Base-by-base conservation (phyloP, 2,113 vertebrate genomes). In the Lagenorhynchus albirostris region DNA sequence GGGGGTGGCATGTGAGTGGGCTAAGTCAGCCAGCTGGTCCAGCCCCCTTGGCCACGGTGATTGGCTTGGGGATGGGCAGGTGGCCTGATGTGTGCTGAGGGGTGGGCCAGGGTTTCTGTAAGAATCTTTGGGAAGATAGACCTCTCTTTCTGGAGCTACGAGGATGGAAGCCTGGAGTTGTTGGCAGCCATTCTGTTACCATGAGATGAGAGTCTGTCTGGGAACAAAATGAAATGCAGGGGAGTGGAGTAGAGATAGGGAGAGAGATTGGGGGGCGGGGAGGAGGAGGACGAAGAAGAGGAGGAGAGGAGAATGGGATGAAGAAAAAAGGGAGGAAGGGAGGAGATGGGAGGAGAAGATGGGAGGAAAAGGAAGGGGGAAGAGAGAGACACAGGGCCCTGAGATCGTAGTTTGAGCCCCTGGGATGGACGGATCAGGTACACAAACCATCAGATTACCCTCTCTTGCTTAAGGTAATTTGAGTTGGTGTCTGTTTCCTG, bases 251-350 rank as follows among this genome's bases (percentile, higher is more conserved):
- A n/a, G 29, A 21, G 17, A 89, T 17, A 53, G 31, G 62, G 79
- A 20, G 31, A 53, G 33, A 68, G 70, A 62, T 58, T 25, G 9
- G 13, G 18, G 20, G 10, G 60, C 53, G 58, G 12, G 71, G 18
- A 36, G 12, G 60, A 6, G 14, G 5, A 3, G 13, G 2, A 6
- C 4, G 0, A 1, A 29, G 5, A 18, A 5, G 36, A 26, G 2
- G 20, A 41, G 7, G 14, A 50, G 14, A 50, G 36, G 5, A 47
- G 14, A 65, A 26, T 25, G 36, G 60, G 47, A n/a, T 53, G 47
- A 77, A 77, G 29, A 33, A 6, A 47, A 76, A 50, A 77, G 23
- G 9, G 8, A 12, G 2, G 20, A 26, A 14, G 33, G 11, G 8
- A 84, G 11, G 50, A 60, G 62, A 33, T 67, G 31, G 21, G 31